These are phyloP conservation scores for Acanthosepion esculentum DNA, from an alignment of 2,888 invertebrate species.

Conservation along the genomic window DNA sequence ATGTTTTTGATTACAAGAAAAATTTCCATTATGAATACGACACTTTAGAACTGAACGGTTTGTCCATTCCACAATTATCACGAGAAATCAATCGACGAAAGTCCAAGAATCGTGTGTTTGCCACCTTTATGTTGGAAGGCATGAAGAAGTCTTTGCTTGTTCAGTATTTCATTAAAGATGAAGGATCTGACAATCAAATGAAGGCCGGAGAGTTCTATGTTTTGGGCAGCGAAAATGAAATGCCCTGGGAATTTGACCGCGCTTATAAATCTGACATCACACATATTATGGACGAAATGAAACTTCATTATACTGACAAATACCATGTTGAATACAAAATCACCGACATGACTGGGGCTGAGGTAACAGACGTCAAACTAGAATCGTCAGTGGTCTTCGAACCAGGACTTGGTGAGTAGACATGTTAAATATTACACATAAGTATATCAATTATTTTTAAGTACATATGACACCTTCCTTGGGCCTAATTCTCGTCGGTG, in stretches of 20 bases:
- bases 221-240: slow-evolving; percentile 50
- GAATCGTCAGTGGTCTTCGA: slow-evolving; percentile 53
- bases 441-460: too few species aligned
- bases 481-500: too few species aligned
- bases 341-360: slow-evolving; percentile 49
- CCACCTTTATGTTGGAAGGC: slow-evolving; percentile 50
- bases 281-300: slow-evolving; percentile 39
- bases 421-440: neutral
- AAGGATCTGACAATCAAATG: neutral
- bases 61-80: slow-evolving; percentile 50
- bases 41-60: slow-evolving; percentile 50
- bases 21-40: slow-evolving; percentile 52
- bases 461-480: too few species aligned
- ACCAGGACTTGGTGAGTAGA: slow-evolving; percentile 52
- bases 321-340: slow-evolving; percentile 48
- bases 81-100: slow-evolving; percentile 49
- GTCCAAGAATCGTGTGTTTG: slow-evolving; percentile 49
- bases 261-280: slow-evolving; percentile 51
- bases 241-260: slow-evolving; percentile 52
- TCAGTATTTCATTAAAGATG: slow-evolving; percentile 46
- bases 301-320: slow-evolving; percentile 48
- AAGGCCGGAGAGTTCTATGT: slow-evolving; percentile 52
- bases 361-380: slow-evolving; percentile 47
- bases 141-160: slow-evolving; percentile 50
- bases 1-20: slow-evolving; percentile 52